Evolutionary conservation across 2,888 invertebrate genomes (phyloP), one percentile per base, ranked within the genome.

Genomic region (Pandemis heparana): DNA sequence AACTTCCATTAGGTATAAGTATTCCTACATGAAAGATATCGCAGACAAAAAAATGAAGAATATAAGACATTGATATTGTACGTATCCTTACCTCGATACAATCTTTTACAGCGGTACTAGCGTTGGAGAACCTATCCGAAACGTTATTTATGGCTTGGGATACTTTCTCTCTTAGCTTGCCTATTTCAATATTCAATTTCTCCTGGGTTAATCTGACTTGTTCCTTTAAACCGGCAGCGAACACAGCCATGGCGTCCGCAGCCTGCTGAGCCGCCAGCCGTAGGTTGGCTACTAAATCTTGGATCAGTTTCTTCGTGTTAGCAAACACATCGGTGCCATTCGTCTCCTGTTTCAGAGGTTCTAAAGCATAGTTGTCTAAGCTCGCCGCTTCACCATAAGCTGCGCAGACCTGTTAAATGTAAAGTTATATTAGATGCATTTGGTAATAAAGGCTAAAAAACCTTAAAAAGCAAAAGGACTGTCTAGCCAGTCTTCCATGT

Each of bases 41-140:
- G 23, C 23, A 32, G 23, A 1, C 2, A 32, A 32, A 32, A 32
- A 32, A 32, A 1, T 32, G n/a, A 32, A 32, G 23, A 32, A 32
- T 0, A 1, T 32, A 32, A 32, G 4, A 32, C 2, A 1, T 32
- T 32, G 23, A 32, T 32, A 14, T 12, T 1, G 10, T 9, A 12
- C 10, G 10, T 43, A 12, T 16, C 1, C 16, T 53, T 83, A 94
- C 94, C 76, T 87, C 82, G 69, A 92, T 83, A 77, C 93, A 94
- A 3, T 81, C 81, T 16, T 79, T 81, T 0, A 92, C 83, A 4
- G 82, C 86, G 5, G 80, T 76, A 5, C 84, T 85, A 5, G 88
- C 85, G 32, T 83, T 82, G 0, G 82, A 78, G 9, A 92, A 80
- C 71, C 79, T 89, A 14, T 88, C 84, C 41, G 81, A 77, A 0